A percentile compares a stretch with the other conserved stretches of the same genome.
Conservation (phyloP, 1,140 invertebrate species). For the Vanessa atalanta region DNA sequence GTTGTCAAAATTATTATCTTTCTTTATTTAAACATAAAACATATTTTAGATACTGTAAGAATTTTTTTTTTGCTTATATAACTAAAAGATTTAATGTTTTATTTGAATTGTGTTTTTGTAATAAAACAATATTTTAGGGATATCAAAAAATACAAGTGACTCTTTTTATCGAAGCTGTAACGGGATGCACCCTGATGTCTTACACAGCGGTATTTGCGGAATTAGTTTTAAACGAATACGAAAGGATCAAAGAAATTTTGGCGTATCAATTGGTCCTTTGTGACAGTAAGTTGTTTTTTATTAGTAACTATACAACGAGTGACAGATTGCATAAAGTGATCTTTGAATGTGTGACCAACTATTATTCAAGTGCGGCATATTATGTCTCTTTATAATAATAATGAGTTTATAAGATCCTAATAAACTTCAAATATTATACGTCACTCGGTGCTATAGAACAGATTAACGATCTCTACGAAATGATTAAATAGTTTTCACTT, state of each 20-base stretch:
- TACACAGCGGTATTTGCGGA: not conserved
- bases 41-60: not conserved
- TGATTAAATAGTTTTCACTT: too few relatives aligned
- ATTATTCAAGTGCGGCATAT: not conserved
- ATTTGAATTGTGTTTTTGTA: too few relatives aligned
- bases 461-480: too few relatives aligned
- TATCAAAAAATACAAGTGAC: not conserved
- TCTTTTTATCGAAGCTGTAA: conserved; percentile 4
- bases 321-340: too few relatives aligned
- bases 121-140: not conserved
- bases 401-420: too few relatives aligned
- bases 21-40: not conserved
- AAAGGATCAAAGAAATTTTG: conserved; percentile 4
- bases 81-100: not conserved
- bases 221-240: conserved; percentile 3
- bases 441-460: too few relatives aligned
- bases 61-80: not conserved
- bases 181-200: not conserved
- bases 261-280: conserved; percentile 8
- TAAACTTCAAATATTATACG: too few relatives aligned
- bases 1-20: not conserved
- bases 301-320: too few relatives aligned
- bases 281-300: not conserved
- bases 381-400: too few relatives aligned
- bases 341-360: not conserved